Conservation (phyloP, 2,888 invertebrate species). For the Conchocele bisecta region DNA sequence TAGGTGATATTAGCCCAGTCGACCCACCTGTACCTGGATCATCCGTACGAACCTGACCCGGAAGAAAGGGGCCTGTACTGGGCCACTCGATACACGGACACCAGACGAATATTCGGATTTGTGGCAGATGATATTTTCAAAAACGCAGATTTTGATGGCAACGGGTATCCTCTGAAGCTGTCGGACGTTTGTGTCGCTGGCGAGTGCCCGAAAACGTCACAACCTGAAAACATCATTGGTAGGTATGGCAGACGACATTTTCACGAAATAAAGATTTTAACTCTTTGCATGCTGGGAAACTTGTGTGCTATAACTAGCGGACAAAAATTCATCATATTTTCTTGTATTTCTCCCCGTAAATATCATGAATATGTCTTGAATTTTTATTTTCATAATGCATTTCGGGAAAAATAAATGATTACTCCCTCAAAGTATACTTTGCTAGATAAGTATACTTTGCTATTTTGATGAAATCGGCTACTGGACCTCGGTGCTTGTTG, state of each 20-base stretch:
- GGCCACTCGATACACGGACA: conserved; percentile 78
- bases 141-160: conserved; percentile 61
- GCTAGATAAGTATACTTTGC: no score
- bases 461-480: no score
- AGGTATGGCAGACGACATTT: background rate
- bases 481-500: no score
- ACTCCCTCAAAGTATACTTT: no score
- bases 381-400: no score
- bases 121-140: conserved; percentile 66
- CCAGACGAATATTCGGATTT: conserved; percentile 70
- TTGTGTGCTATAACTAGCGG: no score
- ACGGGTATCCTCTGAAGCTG: conserved; percentile 64
- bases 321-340: no score
- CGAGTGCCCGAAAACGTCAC: conserved; percentile 63
- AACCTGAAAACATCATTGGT: conserved; percentile 77
- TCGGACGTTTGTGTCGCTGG: conserved; percentile 59
- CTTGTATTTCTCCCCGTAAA: no score
- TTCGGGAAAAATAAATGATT: no score
- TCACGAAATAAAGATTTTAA: background rate
- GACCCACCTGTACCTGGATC: conserved; percentile 76
- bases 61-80: conserved; percentile 79
- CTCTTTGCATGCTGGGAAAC: no score
- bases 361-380: no score
- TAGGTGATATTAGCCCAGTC: conserved; percentile 75
- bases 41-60: conserved; percentile 76